Evolutionary conservation across 2,113 vertebrate genomes (phyloP), one percentile per base, ranked within the genome.

Genomic region (Capreolus pygargus): DNA sequence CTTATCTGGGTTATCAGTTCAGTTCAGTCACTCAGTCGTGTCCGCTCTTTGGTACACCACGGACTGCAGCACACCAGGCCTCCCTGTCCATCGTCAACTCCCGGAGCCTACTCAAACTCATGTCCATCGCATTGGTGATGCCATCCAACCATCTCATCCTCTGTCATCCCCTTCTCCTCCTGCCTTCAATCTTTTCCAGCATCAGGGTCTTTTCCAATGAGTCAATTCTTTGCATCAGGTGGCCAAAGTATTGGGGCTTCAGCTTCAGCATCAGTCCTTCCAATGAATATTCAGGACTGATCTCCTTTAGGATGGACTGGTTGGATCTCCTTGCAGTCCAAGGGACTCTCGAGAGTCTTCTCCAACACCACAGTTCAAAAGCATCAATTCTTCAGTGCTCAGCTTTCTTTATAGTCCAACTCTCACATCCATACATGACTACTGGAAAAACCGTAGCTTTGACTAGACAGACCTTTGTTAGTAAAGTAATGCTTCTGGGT

Each of bases 1-100:
- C 5, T 95, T 90, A 27, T 45, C 39, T 81, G 45, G 10, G 45
- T 74, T 74, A 39, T 39, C 67, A 39, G n/a, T 74, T 39, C 36
- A 74, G 67, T 74, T 74, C 36, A 74, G n/a, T 74, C 39, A 74
- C 36, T 74, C 67, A 74, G 36, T 74, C 0, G 0, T 39, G 67
- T 39, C 67, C 1, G 21, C 67, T 74, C 21, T 74, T 39, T 74
- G 67, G 36, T 39, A 25, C 11, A 36, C 67, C 67, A 39, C 1
- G 67, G 67, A 39, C 10, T 70, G n/a, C 0, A 0, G 67, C 36
- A 39, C 0, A 1, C 67, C 19, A 25, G 67, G 10, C 67, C 39
- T 74, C 36, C 67, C 67, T 39, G 67, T 25, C 36, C 67, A 74
- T 74, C 67, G 3, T 21, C 36, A 39, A 13, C 36, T 74, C 36